These are phyloP conservation scores for Tachystola acroxantha DNA, from an alignment of 2,888 invertebrate species.

Conservation along the genomic window DNA sequence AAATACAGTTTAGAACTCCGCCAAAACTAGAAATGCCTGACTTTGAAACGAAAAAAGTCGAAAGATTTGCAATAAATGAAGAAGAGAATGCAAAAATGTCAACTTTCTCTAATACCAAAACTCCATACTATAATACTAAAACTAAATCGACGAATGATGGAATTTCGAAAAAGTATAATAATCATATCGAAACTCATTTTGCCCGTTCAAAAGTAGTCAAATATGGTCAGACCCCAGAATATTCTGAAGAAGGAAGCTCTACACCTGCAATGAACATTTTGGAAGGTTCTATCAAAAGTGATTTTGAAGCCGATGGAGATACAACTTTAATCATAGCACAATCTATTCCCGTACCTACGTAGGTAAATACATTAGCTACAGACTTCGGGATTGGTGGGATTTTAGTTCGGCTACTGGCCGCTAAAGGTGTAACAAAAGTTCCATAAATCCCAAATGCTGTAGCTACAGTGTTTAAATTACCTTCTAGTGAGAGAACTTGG, in stretches of 20 bases:
- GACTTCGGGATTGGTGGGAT: no score
- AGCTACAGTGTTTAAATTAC: no score
- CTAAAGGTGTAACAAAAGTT: no score
- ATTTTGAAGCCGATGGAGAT: slow-evolving; percentile 5
- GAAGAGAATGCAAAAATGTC: slow-evolving; percentile 22
- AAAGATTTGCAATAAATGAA: slow-evolving; percentile 11
- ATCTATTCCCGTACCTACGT: no score
- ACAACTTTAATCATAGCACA: slow-evolving; percentile 10
- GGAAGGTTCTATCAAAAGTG: no score
- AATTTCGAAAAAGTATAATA: slow-evolving; percentile 7
- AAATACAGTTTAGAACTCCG: slow-evolving; percentile 34
- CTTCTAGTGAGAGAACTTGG: no score
- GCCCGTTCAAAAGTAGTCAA: slow-evolving; percentile 55
- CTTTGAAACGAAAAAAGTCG: slow-evolving; percentile 45
- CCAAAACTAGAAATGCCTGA: slow-evolving; percentile 44
- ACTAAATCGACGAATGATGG: slow-evolving; percentile 11
- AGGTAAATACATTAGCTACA: no score
- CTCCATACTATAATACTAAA: slow-evolving; percentile 13
- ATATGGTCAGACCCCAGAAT: slow-evolving; percentile 32
- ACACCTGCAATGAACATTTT: background rate
- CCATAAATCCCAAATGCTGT: no score
- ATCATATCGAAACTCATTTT: slow-evolving; percentile 47
- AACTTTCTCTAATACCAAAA: slow-evolving; percentile 23
- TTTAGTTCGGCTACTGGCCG: no score
- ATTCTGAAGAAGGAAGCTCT: background rate